Percentiles rank a stretch among this genome's conserved stretches.
Evolutionary conservation across 2,888 invertebrate genomes (phyloP).

Genomic region (Byasa hedistus): DNA sequence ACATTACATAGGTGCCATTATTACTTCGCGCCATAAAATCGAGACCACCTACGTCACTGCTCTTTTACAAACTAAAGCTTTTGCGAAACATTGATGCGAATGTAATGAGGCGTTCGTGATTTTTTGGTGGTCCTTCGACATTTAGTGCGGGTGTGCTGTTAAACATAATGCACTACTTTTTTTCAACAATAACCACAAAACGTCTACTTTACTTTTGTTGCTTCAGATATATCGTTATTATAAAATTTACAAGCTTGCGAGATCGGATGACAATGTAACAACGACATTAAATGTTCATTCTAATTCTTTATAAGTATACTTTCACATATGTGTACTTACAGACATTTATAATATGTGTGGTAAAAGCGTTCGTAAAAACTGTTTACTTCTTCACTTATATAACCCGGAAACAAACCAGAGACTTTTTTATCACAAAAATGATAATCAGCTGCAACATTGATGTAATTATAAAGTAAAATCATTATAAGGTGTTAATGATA

Average conservation of each 20-base stretch:
- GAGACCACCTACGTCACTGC: constrained; percentile 68
- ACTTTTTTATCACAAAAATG: too few relatives aligned
- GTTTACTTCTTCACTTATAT: too few relatives aligned
- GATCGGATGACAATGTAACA: not conserved
- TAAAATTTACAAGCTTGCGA: constrained; percentile 1
- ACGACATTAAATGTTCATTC: too few relatives aligned
- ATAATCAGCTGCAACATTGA: too few relatives aligned
- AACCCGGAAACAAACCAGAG: too few relatives aligned
- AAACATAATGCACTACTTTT: constrained; percentile 7
- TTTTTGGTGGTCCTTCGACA: constrained; percentile 60
- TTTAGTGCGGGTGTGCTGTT: constrained; percentile 32
- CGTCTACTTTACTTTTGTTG: constrained; percentile 9
- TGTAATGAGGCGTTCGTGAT: constrained; percentile 75
- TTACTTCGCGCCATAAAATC: constrained; percentile 71
- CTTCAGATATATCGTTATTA: not conserved
- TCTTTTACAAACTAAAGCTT: constrained; percentile 41
- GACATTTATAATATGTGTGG: too few relatives aligned
- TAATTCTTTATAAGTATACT: too few relatives aligned
- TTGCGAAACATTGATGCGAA: constrained; percentile 59
- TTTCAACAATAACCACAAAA: constrained; percentile 1
- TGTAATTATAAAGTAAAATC: too few relatives aligned
- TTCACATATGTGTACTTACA: too few relatives aligned
- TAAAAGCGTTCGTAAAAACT: too few relatives aligned
- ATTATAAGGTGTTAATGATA: too few relatives aligned
- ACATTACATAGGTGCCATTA: constrained; percentile 68